phyloP scores from a whole-genome alignment of 2,888 invertebrate genomes.

The Hydroisotoma schaefferi region DNA sequence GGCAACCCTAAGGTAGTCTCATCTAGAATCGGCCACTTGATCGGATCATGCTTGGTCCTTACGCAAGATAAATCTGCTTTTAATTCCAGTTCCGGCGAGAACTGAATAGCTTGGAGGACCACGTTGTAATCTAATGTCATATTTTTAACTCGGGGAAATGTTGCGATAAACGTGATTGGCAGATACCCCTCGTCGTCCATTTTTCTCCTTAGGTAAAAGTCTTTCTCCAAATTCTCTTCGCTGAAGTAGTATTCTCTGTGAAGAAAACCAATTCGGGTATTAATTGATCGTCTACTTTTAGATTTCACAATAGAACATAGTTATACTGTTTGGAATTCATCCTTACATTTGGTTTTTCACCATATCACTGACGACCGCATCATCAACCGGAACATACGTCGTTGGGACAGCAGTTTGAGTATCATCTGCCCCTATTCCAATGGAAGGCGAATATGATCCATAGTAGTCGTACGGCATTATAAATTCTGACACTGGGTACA shows the following conservation, averaged over 20 bases:
- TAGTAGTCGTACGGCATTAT: constrained; percentile 35
- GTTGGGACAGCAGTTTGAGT: constrained; percentile 12
- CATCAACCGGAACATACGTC: constrained; percentile 15
- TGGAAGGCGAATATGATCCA: constrained; percentile 3
- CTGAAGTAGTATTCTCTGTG: constrained; percentile 98
- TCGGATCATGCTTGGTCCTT: constrained; percentile 75
- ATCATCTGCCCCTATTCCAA: constrained; percentile 9
- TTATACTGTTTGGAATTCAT: background rate
- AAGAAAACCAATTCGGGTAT: constrained; percentile 36
- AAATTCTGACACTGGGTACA: constrained; percentile 24
- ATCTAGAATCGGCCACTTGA: constrained; percentile 81
- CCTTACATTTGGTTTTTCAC: constrained; percentile 41
- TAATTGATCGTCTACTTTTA: no score
- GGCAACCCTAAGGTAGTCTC: constrained; percentile 48
- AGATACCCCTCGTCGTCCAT: constrained; percentile 94
- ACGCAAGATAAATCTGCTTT: constrained; percentile 28
- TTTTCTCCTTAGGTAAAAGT: constrained; percentile 93
- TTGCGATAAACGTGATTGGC: constrained; percentile 87
- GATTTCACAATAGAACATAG: constrained; percentile 1
- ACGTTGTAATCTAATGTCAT: constrained; percentile 34
- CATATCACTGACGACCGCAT: constrained; percentile 12
- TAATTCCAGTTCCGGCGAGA: constrained; percentile 31
- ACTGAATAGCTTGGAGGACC: constrained; percentile 28
- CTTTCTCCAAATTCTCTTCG: constrained; percentile 87
- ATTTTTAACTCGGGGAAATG: constrained; percentile 78